Evolutionary conservation across 2,113 vertebrate genomes (phyloP), one percentile per base, ranked within the genome.

Genomic region (Brachyhypopomus gauderio): DNA sequence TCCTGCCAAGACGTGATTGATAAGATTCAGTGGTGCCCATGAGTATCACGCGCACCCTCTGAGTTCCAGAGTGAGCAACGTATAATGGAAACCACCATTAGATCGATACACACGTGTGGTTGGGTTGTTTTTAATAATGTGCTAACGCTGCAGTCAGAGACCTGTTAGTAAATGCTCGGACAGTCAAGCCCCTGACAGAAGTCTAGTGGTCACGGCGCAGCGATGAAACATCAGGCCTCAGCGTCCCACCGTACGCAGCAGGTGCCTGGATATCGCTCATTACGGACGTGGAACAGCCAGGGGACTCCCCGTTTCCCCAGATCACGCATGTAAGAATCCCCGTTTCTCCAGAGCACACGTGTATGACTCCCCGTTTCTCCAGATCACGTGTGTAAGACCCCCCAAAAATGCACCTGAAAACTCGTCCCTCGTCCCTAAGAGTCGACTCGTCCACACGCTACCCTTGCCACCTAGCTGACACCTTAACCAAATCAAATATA

Each of bases 291-390:
- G 20, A 70, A 41, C 5, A 41, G 22, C 66, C 38, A 67, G 36
- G 36, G 63, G 25, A 67, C 30, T 67, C 64, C 64, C 64, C 36
- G n/a, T 70, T 70, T 70, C 36, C n/a, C n/a, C n/a, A n/a, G n/a
- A n/a, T n/a, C n/a, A n/a, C n/a, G n/a, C n/a, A n/a, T n/a, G n/a
- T n/a, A n/a, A n/a, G n/a, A n/a, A n/a, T 30, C 30, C 30, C 30
- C 30, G 3, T 30, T 30, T 30, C 30, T 30, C 36, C 66, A 69
- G 34, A 34, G 38, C 41, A 69, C 41, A 20, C 17, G 41, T 69
- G 66, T 20, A 69, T 38, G 66, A 17, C 38, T 67, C 64, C 64
- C 64, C 36, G 11, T 70, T 70, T 70, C 36, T 41, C 36, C 66
- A 69, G 34, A 34, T 69, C 41, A 69, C 41, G 34, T 5, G 41